Evolutionary conservation across 2,113 vertebrate species (phyloP), one percentile per base, ranked within the genome.

Genomic region (Perca schrenkii): DNA sequence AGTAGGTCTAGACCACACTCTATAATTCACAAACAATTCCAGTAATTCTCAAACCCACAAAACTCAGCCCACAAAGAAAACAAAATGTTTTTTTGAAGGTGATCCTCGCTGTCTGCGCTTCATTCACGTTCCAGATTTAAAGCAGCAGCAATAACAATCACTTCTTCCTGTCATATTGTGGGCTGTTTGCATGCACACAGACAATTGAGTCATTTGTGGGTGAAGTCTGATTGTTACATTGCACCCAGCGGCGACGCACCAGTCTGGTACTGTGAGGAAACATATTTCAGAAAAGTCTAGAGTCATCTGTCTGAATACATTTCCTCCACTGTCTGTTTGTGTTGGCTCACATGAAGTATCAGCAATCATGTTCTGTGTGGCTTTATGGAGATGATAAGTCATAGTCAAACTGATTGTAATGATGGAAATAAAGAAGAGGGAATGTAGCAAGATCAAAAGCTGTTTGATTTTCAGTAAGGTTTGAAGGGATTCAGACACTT

Each of bases 121-220:
- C 71, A 34, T 43, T 43, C 60, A 56, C 31, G 16, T 64, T 71
- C 52, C 49, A 52, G 40, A 50, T 72, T 66, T 84, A 76, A 67
- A 73, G 68, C 62, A 77, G 46, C 52, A 74, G 66, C 60, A 58
- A 77, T 77, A 79, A 73, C 75, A 40, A 68, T 79, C 40, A 57
- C 60, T 40, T 53, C 36, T 53, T 16, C 22, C 40, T 68, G 72
- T 81, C 61, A 50, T 71, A 34, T 53, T 54, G 34, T 58, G 64
- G 66, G 60, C 54, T 77, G 52, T 66, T 77, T 57, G 52, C 63
- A 66, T 65, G 19, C 16, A 8, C 74, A 22, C 28, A 57, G 62
- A 77, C 40, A 34, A 47, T 46, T 78, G n/a, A 62, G 43, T 65
- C 46, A 53, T 57, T 76, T 61, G 53, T 46, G 62, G 40, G 15